A percentile compares a stretch with the other conserved stretches of the same genome.
Conservation (phyloP, 2,797 vertebrate genomes). For the Balearica regulorum region DNA sequence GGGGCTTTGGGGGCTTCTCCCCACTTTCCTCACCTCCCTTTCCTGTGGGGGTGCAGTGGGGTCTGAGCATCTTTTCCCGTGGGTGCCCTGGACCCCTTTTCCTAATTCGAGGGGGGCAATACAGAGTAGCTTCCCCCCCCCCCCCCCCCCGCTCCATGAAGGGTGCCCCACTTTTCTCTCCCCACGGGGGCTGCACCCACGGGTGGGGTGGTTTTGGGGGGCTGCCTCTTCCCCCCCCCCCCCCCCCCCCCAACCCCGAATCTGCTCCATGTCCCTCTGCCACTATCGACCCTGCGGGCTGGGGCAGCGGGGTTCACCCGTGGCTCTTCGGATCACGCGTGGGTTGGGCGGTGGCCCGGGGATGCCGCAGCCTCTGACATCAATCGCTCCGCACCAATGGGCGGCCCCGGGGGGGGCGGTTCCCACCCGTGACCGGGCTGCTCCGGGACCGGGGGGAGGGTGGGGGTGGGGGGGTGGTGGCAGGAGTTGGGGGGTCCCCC, state of each 20-base stretch:
- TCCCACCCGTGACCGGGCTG: background rate
- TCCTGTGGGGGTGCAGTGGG: too few relatives aligned
- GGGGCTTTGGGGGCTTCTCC: too few relatives aligned
- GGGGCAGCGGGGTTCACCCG: too few relatives aligned
- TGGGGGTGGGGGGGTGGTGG: background rate
- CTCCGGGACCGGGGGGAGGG: background rate
- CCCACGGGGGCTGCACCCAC: background rate
- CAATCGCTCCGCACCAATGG: background rate
- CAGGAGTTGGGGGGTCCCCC: background rate
- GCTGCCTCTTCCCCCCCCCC: too few relatives aligned
- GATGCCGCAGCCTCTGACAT: background rate
- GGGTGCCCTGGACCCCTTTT: too few relatives aligned
- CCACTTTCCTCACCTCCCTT: background rate
- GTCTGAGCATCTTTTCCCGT: too few relatives aligned
- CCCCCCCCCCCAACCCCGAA: background rate
- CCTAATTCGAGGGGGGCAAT: too few relatives aligned
- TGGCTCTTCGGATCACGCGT: background rate
- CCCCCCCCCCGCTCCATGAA: too few relatives aligned
- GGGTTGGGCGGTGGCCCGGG: background rate
- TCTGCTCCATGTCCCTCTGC: background rate
- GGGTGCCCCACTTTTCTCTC: too few relatives aligned
- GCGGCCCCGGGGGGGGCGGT: background rate
- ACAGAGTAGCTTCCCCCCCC: too few relatives aligned
- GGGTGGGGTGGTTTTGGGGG: background rate
- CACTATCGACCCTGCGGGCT: too few relatives aligned